Conservation (phyloP, 2,113 vertebrate genomes). For the Tauraco erythrolophus region DNA sequence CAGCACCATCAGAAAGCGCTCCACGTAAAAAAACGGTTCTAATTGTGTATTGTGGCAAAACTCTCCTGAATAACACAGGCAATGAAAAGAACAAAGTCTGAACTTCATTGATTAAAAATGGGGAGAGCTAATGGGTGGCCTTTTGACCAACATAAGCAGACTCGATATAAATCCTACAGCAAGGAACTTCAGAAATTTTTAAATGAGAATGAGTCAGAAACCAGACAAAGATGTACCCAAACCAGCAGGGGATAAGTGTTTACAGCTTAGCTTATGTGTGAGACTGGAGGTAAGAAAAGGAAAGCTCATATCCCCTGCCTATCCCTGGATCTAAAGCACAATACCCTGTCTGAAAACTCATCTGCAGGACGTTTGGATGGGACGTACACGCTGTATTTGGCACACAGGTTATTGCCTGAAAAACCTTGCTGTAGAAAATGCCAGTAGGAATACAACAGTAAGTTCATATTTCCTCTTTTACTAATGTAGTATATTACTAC, state of each 20-base stretch:
- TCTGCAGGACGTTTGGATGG: not conserved
- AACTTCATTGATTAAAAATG: not conserved
- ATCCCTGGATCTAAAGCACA: not conserved
- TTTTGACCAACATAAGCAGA: not conserved
- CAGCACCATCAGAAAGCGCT: not conserved
- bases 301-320: not conserved
- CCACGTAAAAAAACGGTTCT: not conserved
- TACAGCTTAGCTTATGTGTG: not conserved
- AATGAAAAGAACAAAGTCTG: not conserved
- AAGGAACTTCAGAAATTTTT: not conserved
- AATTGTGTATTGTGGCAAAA: not conserved
- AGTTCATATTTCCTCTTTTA: not conserved
- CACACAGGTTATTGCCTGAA: not conserved
- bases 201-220: not conserved
- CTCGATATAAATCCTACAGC: not conserved
- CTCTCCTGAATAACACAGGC: not conserved
- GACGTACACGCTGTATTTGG: not conserved
- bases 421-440: not conserved
- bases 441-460: not conserved
- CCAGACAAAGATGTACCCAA: not conserved
- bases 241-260: not conserved
- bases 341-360: not conserved
- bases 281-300: not conserved
- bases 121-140: not conserved
- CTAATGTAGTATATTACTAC: not conserved